Conservation (phyloP, 2,888 invertebrate genomes). For the Trypoxylon attenuatum region DNA sequence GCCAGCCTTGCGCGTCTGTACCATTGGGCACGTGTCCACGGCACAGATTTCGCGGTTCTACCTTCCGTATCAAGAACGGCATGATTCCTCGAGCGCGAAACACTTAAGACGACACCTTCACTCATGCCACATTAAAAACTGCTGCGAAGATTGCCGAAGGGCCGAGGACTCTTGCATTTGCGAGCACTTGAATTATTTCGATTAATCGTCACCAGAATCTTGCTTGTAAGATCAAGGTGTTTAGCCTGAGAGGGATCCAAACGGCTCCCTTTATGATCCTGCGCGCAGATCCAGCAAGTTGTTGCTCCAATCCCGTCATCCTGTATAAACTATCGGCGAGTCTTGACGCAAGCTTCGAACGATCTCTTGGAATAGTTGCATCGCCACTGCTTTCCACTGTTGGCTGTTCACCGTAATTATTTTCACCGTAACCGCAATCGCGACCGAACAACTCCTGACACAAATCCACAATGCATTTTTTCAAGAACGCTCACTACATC, state of each 20-base stretch:
- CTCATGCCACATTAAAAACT: constrained; percentile 42
- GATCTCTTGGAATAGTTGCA: background rate
- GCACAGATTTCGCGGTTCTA: constrained; percentile 88
- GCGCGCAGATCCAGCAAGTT: background rate
- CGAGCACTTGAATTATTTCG: background rate
- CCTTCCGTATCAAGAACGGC: constrained; percentile 91
- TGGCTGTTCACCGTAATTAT: background rate
- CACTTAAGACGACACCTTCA: constrained; percentile 20
- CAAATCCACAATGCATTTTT: background rate
- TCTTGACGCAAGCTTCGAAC: too few species aligned
- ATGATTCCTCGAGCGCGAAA: constrained; percentile 75
- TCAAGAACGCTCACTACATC: background rate
- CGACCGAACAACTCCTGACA: background rate
- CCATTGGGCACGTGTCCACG: constrained; percentile 85
- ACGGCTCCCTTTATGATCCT: background rate
- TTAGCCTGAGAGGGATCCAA: background rate
- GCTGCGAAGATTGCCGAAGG: background rate
- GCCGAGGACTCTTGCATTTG: background rate
- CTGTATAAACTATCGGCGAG: too few species aligned
- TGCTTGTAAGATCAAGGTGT: background rate
- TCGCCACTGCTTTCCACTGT: background rate
- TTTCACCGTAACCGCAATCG: background rate
- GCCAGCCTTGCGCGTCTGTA: constrained; percentile 87
- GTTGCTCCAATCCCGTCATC: background rate
- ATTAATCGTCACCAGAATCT: constrained; percentile 18